phyloP scores from a whole-genome alignment of 2,888 invertebrate genomes.

The Saturnia japonica region DNA sequence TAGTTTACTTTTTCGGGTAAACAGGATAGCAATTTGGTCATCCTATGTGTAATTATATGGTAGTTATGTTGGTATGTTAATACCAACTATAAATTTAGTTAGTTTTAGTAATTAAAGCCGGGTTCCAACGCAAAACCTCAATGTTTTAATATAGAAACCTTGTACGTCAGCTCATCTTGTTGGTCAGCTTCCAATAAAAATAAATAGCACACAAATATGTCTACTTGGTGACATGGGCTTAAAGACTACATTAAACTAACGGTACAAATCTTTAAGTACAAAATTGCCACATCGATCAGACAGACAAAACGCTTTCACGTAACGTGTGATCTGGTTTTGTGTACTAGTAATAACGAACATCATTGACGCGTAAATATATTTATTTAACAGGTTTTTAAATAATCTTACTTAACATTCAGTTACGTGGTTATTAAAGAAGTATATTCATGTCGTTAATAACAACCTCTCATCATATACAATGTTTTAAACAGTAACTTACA shows the following conservation, averaged over 20 bases:
- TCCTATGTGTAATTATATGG: background rate
- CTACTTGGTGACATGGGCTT: too few relatives aligned
- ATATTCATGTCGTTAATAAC: background rate
- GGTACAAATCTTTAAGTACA: background rate
- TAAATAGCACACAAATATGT: background rate
- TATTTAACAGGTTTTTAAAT: slow-evolving; percentile 2
- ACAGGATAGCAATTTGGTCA: background rate
- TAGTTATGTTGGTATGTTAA: too few relatives aligned
- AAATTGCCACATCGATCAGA: background rate
- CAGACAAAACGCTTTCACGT: background rate
- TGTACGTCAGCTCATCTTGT: background rate
- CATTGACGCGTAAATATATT: slow-evolving; percentile 1
- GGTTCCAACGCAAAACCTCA: background rate
- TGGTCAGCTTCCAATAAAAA: background rate
- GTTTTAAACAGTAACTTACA: background rate
- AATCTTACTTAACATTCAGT: slow-evolving; percentile 7
- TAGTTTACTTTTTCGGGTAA: background rate
- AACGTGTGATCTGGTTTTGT: background rate
- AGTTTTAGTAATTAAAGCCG: background rate
- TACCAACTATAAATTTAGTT: background rate
- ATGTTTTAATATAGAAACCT: background rate
- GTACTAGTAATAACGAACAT: background rate
- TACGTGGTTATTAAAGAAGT: background rate
- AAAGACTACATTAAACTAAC: background rate
- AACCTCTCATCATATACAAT: background rate